Evolutionary conservation across 2,797 vertebrate species (phyloP).

Genomic region (Melanotaenia pygmaea): DNA sequence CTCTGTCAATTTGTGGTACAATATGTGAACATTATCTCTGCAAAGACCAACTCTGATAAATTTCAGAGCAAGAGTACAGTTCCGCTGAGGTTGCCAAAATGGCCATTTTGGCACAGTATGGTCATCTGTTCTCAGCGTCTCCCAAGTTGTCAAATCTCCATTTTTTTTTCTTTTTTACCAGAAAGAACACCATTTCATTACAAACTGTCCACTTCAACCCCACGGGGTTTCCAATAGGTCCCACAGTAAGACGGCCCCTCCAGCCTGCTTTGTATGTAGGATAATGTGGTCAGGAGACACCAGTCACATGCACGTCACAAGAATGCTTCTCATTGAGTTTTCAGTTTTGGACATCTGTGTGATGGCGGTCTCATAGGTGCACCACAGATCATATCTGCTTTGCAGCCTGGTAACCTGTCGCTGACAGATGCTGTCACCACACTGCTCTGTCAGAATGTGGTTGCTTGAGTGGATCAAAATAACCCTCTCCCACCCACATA

Average conservation of each 20-base stretch:
- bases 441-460: slow-evolving; percentile 72
- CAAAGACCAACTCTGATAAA: too few relatives aligned
- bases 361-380: slow-evolving; percentile 41
- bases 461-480: slow-evolving; percentile 76
- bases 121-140: too few relatives aligned
- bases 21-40: too few relatives aligned
- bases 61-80: too few relatives aligned
- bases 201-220: not conserved
- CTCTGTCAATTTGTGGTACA: too few relatives aligned
- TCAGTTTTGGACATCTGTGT: slow-evolving; percentile 35
- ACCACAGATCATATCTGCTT: slow-evolving; percentile 62
- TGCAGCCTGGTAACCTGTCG: slow-evolving; percentile 51
- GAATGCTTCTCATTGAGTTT: slow-evolving; percentile 57
- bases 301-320: slow-evolving; percentile 13
- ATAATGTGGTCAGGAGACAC: slow-evolving; percentile 24
- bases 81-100: too few relatives aligned
- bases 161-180: too few relatives aligned
- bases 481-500: slow-evolving; percentile 52
- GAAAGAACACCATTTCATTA: too few relatives aligned
- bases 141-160: too few relatives aligned
- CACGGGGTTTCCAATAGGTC: not conserved
- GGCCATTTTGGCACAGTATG: too few relatives aligned
- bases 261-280: not conserved
- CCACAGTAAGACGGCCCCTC: not conserved
- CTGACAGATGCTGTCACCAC: slow-evolving; percentile 81